phyloP scores from a whole-genome alignment of 35 echinoderm and acorn worm species.

The Ophioderma brevispina region DNA sequence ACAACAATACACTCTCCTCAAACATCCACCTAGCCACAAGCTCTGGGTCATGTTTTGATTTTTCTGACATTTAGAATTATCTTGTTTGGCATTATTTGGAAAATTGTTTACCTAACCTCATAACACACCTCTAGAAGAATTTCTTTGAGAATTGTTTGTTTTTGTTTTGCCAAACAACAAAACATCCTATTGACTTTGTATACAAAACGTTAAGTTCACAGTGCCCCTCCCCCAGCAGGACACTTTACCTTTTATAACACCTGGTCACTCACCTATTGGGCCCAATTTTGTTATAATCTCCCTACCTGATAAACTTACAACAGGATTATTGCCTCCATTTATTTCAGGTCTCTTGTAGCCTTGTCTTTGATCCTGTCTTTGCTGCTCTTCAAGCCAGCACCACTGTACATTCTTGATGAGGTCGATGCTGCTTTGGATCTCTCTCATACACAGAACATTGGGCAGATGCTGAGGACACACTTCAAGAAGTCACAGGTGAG shows the following conservation, averaged over 20 bases:
- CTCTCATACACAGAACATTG: slow-evolving; percentile 99
- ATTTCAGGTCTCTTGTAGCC: slow-evolving; percentile 83
- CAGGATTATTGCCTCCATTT: background rate
- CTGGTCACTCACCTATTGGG: too few species aligned
- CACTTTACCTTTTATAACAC: too few species aligned
- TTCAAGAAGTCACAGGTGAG: slow-evolving; percentile 96
- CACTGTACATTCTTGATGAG: slow-evolving; percentile 98
- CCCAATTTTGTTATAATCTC: too few species aligned
- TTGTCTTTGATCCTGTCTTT: slow-evolving; percentile 97
- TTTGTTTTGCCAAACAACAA: background rate
- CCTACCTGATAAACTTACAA: background rate
- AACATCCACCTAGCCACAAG: too few species aligned
- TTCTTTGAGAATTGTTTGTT: background rate
- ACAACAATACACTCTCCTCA: too few species aligned
- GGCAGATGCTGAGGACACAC: slow-evolving; percentile 94
- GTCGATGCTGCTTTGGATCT: slow-evolving; percentile 96
- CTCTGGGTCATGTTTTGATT: too few species aligned
- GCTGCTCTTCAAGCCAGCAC: slow-evolving; percentile 96
- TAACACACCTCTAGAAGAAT: too few species aligned
- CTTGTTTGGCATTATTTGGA: too few species aligned
- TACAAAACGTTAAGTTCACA: too few species aligned
- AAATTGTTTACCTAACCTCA: too few species aligned
- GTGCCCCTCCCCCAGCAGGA: background rate
- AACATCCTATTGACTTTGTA: too few species aligned
- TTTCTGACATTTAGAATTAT: too few species aligned